phyloP scores from a whole-genome alignment of 2,797 vertebrate species.

The Tauraco hartlaubi region DNA sequence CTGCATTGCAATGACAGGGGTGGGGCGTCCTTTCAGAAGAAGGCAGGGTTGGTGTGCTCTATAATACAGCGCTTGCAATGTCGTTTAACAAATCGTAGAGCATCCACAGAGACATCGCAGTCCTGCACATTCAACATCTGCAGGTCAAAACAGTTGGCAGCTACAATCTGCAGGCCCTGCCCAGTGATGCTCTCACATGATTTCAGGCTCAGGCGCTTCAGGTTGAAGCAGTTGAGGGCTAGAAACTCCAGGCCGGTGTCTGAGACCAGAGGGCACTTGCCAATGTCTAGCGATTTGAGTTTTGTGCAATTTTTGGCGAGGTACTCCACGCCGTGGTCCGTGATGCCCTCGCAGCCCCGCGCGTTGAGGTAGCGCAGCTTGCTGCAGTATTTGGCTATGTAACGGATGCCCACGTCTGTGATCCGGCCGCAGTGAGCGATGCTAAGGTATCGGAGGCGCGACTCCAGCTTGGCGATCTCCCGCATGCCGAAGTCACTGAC shows the following conservation, averaged over 20 bases:
- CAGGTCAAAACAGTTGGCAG: slow-evolving; percentile 96
- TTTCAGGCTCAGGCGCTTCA: slow-evolving; percentile 94
- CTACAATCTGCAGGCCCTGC: slow-evolving; percentile 93
- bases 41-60: slow-evolving; percentile 98
- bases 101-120: slow-evolving; percentile 95
- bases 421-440: slow-evolving; percentile 96
- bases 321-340: slow-evolving; percentile 95
- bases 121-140: slow-evolving; percentile 98
- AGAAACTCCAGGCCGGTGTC: slow-evolving; percentile 95
- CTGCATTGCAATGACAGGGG: slow-evolving; percentile 2
- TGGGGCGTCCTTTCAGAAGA: slow-evolving; percentile 87
- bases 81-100: slow-evolving; percentile 92
- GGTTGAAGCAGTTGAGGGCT: slow-evolving; percentile 94
- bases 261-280: slow-evolving; percentile 96
- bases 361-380: slow-evolving; percentile 92
- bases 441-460: slow-evolving; percentile 94
- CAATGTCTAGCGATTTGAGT: slow-evolving; percentile 95
- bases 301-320: slow-evolving; percentile 95
- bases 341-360: slow-evolving; percentile 95
- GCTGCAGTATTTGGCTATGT: slow-evolving; percentile 95
- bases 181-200: slow-evolving; percentile 96
- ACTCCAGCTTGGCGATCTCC: slow-evolving; percentile 95
- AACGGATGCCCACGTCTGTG: slow-evolving; percentile 96
- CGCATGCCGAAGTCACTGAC: slow-evolving; percentile 95
- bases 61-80: slow-evolving; percentile 97